Evolutionary conservation across 2,888 invertebrate species (phyloP), one percentile per base, ranked within the genome.

Genomic region (Magallana nippona): DNA sequence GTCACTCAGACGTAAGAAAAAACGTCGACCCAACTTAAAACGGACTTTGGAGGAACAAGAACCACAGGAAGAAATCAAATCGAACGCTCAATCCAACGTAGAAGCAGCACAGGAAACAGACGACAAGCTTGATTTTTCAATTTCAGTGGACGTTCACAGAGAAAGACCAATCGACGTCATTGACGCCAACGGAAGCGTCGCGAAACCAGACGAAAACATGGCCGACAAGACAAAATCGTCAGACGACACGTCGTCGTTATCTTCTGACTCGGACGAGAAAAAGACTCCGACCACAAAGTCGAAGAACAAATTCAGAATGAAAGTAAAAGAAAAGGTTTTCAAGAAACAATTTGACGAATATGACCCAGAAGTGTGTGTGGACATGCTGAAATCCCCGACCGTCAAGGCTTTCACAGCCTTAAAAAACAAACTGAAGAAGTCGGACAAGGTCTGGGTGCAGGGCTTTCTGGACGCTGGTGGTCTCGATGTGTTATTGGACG

Each of bases 401-500:
- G 27, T 83, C 2, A 78, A 85, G 56, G 79, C 62, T 10, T 82
- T 85, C 15, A 57, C 78, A 32, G 90, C 92, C 2, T 85, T 93
- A n/a, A 92, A 93, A 83, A 90, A 89, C 85, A 92, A 92, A 85
- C 85, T 94, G 32, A 91, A 89, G 79, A 83, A 86, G 2, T 89
- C 90, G 55, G 89, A 89, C 63, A 87, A 83, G 78, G 90, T 89
- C 0, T 94, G 94, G 94, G 91, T 93, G 84, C 88, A 91, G 79
- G 92, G 91, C 11, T 94, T 94, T 86, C 88, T 94, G 83, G 93
- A 93, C 27, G 87, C 89, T 78, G 89, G 89, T 10, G 93, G 93
- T 0, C 86, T 92, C 55, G 91, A 91, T 71, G 89, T 87, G 2
- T 86, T 93, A 32, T 87, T 93, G 83, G 91, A 92, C 80, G 89